A percentile compares a stretch with the other conserved stretches of the same genome.
Conservation (phyloP, 2,113 vertebrate species). For the Protobothrops flavoviridis region DNA sequence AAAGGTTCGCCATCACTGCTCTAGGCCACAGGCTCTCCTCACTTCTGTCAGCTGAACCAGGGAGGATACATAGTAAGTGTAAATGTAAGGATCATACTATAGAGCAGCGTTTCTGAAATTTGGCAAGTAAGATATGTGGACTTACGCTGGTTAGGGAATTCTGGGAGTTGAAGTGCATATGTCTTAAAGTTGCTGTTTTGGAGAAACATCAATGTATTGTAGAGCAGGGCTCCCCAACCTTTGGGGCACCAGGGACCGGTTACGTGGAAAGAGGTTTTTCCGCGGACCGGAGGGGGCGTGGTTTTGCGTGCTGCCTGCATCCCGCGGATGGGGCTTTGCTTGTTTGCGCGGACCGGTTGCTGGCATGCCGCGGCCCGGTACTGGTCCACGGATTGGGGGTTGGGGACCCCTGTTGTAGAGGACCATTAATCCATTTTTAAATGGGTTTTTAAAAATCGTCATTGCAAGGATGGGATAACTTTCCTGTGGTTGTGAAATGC, state of each 20-base stretch:
- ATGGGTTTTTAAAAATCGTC: not conserved
- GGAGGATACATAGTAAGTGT: too few species aligned
- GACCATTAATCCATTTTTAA: not conserved
- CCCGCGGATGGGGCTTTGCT: too few species aligned
- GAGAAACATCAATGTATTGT: not conserved
- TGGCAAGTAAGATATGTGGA: not conserved
- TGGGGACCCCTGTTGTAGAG: not conserved
- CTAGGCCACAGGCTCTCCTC: too few species aligned
- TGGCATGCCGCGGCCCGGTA: too few species aligned
- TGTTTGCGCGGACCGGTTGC: too few species aligned
- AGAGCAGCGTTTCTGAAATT: not conserved
- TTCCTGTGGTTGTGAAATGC: not conserved
- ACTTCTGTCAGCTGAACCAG: too few species aligned
- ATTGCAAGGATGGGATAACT: not conserved
- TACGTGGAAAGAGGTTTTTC: too few species aligned
- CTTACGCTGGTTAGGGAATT: not conserved
- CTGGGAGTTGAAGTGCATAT: not conserved
- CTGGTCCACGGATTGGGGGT: too few species aligned
- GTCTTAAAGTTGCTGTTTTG: not conserved
- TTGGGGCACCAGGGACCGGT: too few species aligned
- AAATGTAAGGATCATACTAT: not conserved
- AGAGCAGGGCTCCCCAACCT: too few species aligned
- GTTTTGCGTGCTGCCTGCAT: too few species aligned
- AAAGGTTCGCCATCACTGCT: too few species aligned
- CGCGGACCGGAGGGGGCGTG: rapidly evolving